Evolutionary conservation across 1,140 invertebrate genomes (phyloP), one percentile per base, ranked within the genome.

Genomic region (Mamestra configurata): DNA sequence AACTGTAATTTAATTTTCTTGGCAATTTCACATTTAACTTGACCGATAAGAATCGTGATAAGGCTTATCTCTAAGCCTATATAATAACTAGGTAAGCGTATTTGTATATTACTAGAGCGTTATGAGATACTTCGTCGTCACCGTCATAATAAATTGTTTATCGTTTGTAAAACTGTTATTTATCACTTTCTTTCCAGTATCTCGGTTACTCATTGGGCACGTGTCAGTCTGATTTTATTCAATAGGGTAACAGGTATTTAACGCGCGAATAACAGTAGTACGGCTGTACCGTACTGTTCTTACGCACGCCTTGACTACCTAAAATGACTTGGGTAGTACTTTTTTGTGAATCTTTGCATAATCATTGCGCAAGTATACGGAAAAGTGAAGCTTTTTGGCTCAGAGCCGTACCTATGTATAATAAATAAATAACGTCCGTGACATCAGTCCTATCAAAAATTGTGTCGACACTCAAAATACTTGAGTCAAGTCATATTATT

Each of bases 1-100:
- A 49, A 49, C 5, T 49, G 43, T 49, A n/a, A 49, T 49, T n/a
- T n/a, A n/a, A 13, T 66, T 66, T 40, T 66, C 35, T 35, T 5
- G 13, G 10, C 8, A 61, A 8, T 40, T 66, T 66, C 27, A 10
- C 10, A 66, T 18, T 66, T 18, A 66, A 66, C 61, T 66, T 66
- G 61, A 66, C 35, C 61, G 61, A 66, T 66, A 40, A 40, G 35
- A 66, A 22, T 20, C 35, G 35, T 64, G 31, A 37, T 35, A 64
- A 64, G n/a, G n/a, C 27, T 61, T 31, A 61, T 61, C 57, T 40
- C n/a, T 27, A 57, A 66, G n/a, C 61, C 35, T 40, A 66, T 8
- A 40, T 66, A 66, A 66, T 59, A 66, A 40, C 35, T 66, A 13
- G 35, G 35, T 66, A 66, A 66, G 10, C 18, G 11, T 22, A 13